phyloP scores from a whole-genome alignment of 2,888 invertebrate genomes.

The Tetranychus piercei region DNA sequence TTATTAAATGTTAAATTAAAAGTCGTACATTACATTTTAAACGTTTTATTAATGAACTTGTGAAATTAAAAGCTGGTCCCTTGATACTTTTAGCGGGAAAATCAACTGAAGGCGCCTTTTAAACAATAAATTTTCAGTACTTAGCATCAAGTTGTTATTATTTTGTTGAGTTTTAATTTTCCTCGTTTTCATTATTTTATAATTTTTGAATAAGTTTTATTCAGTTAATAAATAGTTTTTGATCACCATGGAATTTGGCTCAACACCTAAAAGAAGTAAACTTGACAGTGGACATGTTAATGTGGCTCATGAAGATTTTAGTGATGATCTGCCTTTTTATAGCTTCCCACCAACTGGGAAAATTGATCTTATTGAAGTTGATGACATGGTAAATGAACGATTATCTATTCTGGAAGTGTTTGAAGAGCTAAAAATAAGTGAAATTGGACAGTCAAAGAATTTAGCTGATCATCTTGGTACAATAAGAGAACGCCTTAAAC shows the following conservation, averaged over 20 bases:
- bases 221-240: not conserved
- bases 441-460: not conserved
- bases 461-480: not conserved
- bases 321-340: slow-evolving; percentile 48
- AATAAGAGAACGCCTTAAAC: not conserved
- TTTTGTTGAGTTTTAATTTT: not conserved
- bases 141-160: not conserved
- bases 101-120: not conserved
- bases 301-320: not conserved
- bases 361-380: slow-evolving; percentile 62
- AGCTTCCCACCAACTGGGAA: slow-evolving; percentile 51
- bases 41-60: no score
- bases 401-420: slow-evolving; percentile 37
- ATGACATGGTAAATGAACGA: slow-evolving; percentile 64
- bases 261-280: not conserved
- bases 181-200: not conserved
- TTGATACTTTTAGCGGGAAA: not conserved
- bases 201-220: not conserved
- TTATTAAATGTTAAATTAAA: no score
- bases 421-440: slow-evolving; percentile 5
- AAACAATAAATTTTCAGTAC: not conserved
- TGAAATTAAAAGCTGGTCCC: not conserved
- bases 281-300: not conserved
- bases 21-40: no score
- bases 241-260: not conserved